Percentiles rank a stretch among this genome's conserved stretches.
phyloP scores from a whole-genome alignment of 2,113 vertebrate genomes.

The Acanthochromis polyacanthus region DNA sequence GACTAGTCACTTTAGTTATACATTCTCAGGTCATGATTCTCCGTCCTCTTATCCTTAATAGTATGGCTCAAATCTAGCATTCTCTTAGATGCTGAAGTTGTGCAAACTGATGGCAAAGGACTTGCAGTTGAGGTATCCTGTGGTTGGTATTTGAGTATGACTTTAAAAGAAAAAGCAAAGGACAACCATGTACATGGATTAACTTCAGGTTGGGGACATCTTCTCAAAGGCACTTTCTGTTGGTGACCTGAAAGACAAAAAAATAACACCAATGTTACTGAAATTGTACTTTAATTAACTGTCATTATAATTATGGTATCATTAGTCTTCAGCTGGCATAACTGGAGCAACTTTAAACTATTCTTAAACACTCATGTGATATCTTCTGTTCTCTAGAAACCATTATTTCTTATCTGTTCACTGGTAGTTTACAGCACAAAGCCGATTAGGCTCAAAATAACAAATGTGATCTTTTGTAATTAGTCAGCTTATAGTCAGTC shows the following conservation, averaged over 20 bases:
- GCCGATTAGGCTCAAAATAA: background rate
- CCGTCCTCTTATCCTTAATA: constrained; percentile 51
- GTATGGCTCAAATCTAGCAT: constrained; percentile 40
- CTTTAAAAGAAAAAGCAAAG: constrained; percentile 76
- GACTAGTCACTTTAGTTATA: constrained; percentile 36
- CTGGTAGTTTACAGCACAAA: constrained; percentile 1
- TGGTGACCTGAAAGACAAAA: constrained; percentile 84
- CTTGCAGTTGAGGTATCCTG: constrained; percentile 81
- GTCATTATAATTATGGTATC: background rate
- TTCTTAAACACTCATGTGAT: background rate
- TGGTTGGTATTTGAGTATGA: constrained; percentile 60
- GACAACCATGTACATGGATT: constrained; percentile 60
- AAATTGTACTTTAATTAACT: background rate
- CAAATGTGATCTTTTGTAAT: constrained; percentile 9
- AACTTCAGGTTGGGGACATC: constrained; percentile 80
- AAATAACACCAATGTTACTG: constrained; percentile 9
- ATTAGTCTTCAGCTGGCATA: background rate
- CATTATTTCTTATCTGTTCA: background rate
- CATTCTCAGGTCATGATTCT: constrained; percentile 77
- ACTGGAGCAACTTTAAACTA: constrained; percentile 8
- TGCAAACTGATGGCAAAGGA: constrained; percentile 79
- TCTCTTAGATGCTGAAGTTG: constrained; percentile 64
- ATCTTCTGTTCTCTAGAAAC: constrained; percentile 7
- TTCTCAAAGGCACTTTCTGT: constrained; percentile 90
- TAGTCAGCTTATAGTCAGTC: constrained; percentile 5